Percentiles rank a stretch among this genome's conserved stretches.
These are phyloP conservation scores for Dyspetes luteomarginatus DNA, from an alignment of 2,888 invertebrate species.

Conservation along the genomic window DNA sequence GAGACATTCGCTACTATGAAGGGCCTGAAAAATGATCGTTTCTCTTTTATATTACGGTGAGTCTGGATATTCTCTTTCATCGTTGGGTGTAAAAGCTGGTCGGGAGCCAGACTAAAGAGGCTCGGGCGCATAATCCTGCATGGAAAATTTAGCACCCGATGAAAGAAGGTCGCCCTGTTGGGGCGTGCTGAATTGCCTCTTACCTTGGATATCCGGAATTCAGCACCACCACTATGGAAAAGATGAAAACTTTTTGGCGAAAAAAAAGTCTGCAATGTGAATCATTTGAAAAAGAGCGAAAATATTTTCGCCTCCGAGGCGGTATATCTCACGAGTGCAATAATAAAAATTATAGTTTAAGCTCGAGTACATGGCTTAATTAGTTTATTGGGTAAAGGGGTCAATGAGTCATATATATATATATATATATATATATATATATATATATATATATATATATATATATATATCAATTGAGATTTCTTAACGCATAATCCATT, in stretches of 20 bases:
- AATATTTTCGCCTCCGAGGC: slow-evolving; percentile 8
- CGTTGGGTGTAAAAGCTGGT: slow-evolving; percentile 31
- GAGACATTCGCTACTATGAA: slow-evolving; percentile 37
- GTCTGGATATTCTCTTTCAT: slow-evolving; percentile 39
- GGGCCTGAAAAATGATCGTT: slow-evolving; percentile 64
- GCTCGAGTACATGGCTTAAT: not conserved
- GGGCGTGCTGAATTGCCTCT: slow-evolving; percentile 57
- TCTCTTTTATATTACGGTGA: slow-evolving; percentile 61
- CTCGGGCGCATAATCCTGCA: slow-evolving; percentile 57
- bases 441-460: not conserved
- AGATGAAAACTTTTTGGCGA: slow-evolving; percentile 54
- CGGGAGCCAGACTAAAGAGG: slow-evolving; percentile 16
- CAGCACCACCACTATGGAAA: slow-evolving; percentile 52
- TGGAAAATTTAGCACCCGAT: slow-evolving; percentile 65
- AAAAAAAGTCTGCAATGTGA: not conserved
- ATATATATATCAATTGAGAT: not conserved
- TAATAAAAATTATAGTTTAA: slow-evolving; percentile 1
- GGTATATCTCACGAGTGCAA: not conserved
- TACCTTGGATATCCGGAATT: slow-evolving; percentile 62
- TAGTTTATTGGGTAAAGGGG: slow-evolving; percentile 22
- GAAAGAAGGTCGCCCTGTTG: slow-evolving; percentile 50
- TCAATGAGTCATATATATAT: slow-evolving; percentile 7
- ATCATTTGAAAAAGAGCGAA: slow-evolving; percentile 38
- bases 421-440: not conserved
- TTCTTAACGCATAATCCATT: not conserved